phyloP scores from a whole-genome alignment of 2,797 vertebrate genomes.

The Sebastes paucispinis region DNA sequence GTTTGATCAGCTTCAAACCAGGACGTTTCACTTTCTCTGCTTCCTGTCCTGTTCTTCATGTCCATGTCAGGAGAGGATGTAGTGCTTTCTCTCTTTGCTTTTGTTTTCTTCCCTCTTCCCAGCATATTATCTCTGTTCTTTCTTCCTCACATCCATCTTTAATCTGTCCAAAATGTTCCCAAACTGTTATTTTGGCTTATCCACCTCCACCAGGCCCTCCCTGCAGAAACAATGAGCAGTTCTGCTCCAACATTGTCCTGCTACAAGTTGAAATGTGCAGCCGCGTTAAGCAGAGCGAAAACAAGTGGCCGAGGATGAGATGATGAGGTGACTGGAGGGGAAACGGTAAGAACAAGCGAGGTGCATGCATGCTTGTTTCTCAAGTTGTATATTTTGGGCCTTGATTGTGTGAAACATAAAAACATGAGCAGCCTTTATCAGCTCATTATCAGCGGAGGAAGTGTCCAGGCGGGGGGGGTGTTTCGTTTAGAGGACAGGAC shows the following conservation, averaged over 20 bases:
- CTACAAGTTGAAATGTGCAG: conserved; percentile 31
- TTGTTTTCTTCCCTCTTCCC: conserved; percentile 19
- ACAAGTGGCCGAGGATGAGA: conserved; percentile 9
- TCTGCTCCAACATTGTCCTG: conserved; percentile 54
- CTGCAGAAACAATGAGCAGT: conserved; percentile 43
- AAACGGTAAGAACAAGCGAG: conserved; percentile 22
- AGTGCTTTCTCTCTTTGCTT: background rate
- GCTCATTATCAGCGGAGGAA: conserved; percentile 70
- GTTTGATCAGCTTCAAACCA: conserved; percentile 4
- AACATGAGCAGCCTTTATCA: conserved; percentile 53
- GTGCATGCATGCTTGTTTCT: background rate
- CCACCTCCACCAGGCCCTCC: conserved; percentile 54
- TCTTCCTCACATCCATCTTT: conserved; percentile 24
- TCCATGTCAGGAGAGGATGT: background rate
- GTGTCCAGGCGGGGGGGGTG: conserved; percentile 54
- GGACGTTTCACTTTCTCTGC: background rate
- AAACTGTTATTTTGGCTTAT: conserved; percentile 74
- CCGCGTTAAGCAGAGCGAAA: conserved; percentile 24
- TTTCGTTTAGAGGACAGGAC: conserved; percentile 69
- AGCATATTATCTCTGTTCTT: conserved; percentile 38
- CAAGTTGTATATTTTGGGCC: conserved; percentile 3
- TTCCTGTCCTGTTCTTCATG: conserved; percentile 10
- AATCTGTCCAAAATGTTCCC: conserved; percentile 41
- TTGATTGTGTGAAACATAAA: conserved; percentile 17
- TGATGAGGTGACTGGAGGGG: background rate